phyloP scores from a whole-genome alignment of 2,888 invertebrate species.

The Latheticus oryzae region DNA sequence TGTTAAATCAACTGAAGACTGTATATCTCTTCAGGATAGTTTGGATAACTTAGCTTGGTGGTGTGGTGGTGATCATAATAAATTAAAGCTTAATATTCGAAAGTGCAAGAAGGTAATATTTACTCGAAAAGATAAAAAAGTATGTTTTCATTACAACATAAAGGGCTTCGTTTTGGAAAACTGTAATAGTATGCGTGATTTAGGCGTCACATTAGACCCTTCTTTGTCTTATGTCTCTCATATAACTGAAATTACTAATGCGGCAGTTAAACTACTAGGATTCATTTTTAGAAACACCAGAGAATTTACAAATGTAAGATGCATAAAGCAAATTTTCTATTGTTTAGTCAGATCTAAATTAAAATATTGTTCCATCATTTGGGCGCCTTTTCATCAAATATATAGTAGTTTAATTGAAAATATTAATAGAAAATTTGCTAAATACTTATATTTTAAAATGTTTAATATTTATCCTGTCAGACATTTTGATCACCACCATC shows the following conservation, averaged over 20 bases:
- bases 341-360: neutral
- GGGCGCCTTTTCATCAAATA: too few relatives aligned
- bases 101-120: too few relatives aligned
- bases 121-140: neutral
- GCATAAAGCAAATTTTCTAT: neutral
- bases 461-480: neutral
- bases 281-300: neutral
- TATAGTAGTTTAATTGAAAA: too few relatives aligned
- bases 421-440: too few relatives aligned
- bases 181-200: neutral
- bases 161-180: neutral
- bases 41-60: too few relatives aligned
- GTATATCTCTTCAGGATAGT: neutral
- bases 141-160: neutral
- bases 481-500: neutral
- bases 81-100: too few relatives aligned
- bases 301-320: neutral
- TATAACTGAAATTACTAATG: neutral
- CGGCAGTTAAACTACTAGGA: neutral
- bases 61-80: too few relatives aligned
- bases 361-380: neutral
- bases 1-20: too few relatives aligned
- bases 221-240: neutral
- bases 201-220: neutral
- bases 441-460: neutral